Base-by-base conservation (phyloP, 2,888 invertebrate genomes). In the Nebria salina region DNA sequence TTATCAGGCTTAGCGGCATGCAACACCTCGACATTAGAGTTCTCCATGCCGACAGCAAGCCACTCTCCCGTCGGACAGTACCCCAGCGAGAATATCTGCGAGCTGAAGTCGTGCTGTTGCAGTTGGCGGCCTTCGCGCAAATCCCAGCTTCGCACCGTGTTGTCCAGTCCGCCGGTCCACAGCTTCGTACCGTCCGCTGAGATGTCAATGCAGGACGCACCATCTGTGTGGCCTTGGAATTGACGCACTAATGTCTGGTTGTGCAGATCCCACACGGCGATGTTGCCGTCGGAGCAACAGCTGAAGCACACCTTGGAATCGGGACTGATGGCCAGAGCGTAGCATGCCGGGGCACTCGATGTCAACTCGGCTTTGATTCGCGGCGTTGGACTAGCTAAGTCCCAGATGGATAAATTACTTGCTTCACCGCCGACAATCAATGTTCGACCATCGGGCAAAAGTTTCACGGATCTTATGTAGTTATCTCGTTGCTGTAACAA, bases 1-100 rank as follows among this genome's bases (percentile, higher is more conserved):
- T 98, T 96, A 90, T 98, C 98, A 34, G 95, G 94, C 89, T 97
- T 97, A 86, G 94, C 93, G 83, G 96, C 94, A 89, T 96, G 95
- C 79, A 98, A 90, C 65, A 99, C 98, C 89, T 99, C 98, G 83
- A 99, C 98, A 89, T 97, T 96, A 6, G 97, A 97, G 90, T 97
- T 98, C 91, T 98, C 98, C 98, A 99, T 98, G 85, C 98, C 98
- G 65, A 99, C 98, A 64, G 98, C 98, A 79, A 98, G 91, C 98
- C 98, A 99, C 83, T 98, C 97, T 1, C 97, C 97, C 54, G 97
- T 96, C 4, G 98, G 98, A 89, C 98, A 98, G 89, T 98, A 98
- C 20, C 95, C 95, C 65, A 94, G 89, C 77, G 95, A 95, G 90
- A 95, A 95, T 85, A 95, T 95, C 90, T 96, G 95, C 86, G 97